These are phyloP conservation scores for Plecotus auritus DNA, from an alignment of 2,113 vertebrate genomes.

Conservation along the genomic window DNA sequence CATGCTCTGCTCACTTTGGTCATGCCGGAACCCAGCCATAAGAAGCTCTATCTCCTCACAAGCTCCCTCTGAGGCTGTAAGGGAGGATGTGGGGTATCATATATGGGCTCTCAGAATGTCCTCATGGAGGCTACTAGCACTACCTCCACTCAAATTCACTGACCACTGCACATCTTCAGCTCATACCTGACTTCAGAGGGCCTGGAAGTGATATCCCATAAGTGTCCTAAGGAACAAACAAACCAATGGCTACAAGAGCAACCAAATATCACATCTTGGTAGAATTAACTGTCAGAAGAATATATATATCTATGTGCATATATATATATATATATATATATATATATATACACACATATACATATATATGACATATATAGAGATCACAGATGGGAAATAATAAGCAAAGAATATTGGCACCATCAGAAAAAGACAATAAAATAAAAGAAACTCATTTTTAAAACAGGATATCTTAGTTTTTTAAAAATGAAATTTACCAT, in stretches of 20 bases:
- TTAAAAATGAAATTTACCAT: background rate
- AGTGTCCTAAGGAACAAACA: background rate
- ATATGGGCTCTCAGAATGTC: background rate
- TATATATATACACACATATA: too few relatives aligned
- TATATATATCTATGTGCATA: too few relatives aligned
- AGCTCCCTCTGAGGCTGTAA: background rate
- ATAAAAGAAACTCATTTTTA: too few relatives aligned
- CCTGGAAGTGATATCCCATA: accelerated
- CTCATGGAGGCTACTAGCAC: accelerated
- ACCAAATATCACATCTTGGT: too few relatives aligned
- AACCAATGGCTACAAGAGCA: background rate
- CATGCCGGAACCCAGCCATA: background rate
- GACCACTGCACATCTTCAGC: accelerated
- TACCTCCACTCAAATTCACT: background rate
- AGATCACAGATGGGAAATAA: background rate
- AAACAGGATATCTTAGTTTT: background rate
- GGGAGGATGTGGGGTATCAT: accelerated
- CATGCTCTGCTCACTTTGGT: background rate
- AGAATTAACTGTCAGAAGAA: background rate
- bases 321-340: too few relatives aligned
- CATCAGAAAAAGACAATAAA: background rate
- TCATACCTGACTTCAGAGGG: accelerated
- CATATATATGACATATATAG: too few relatives aligned
- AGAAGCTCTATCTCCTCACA: accelerated
- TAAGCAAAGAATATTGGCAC: accelerated